phyloP scores from a whole-genome alignment of 2,113 vertebrate genomes.

The Pluvialis apricaria region DNA sequence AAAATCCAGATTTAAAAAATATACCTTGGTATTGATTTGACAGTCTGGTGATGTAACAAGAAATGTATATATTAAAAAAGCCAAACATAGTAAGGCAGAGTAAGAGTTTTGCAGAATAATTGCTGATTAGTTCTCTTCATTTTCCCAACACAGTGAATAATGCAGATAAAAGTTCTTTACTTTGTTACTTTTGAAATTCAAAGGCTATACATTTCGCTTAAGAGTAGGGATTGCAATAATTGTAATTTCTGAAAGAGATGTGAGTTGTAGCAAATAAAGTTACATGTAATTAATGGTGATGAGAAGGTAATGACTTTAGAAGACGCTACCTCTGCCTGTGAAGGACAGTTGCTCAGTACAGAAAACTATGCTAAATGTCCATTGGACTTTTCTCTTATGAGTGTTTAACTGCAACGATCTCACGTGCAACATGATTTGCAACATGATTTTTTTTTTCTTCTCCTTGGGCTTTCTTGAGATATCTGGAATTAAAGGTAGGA shows the following conservation, averaged over 20 bases:
- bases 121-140: background rate
- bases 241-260: background rate
- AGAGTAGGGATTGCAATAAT: background rate
- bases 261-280: background rate
- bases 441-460: background rate
- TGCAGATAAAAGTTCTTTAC: background rate
- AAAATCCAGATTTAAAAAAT: conserved; percentile 8
- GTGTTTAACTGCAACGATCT: background rate
- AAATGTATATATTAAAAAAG: background rate
- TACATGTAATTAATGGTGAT: background rate
- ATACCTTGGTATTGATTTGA: background rate
- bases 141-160: background rate
- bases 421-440: background rate
- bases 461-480: background rate
- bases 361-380: background rate
- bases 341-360: background rate
- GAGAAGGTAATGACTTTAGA: background rate
- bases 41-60: background rate
- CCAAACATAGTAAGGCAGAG: background rate
- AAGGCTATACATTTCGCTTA: background rate
- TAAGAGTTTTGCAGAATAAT: background rate
- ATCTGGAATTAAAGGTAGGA: background rate
- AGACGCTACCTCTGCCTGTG: background rate
- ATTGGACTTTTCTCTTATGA: background rate
- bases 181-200: background rate